Base-by-base conservation (phyloP, 2,113 vertebrate species). In the Pollimyrus isidori region DNA sequence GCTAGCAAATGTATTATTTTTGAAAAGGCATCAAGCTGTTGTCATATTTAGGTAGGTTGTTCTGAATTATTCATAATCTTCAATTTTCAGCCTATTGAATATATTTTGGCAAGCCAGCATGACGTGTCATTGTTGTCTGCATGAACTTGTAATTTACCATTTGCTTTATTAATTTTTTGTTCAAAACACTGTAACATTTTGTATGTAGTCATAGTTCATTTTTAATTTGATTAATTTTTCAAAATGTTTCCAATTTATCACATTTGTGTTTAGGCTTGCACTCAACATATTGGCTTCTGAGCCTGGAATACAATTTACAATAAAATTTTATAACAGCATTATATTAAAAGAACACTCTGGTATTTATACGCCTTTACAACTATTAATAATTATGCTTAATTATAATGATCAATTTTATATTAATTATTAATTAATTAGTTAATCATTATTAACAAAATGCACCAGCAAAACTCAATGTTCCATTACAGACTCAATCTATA, bases 1-100 rank as follows among this genome's bases (percentile, higher is more conserved):
- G 89, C 95, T 94, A 91, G 92, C 95, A 96, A 95, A 95, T 93
- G 93, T 95, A 94, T 98, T 98, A 97, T 98, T 97, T 98, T 97
- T 95, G 94, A 96, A 96, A 96, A 92, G 94, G 90, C 94, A 94
- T 96, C 95, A 95, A 94, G 93, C 93, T 90, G 94, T 96, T 93
- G 93, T 53, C 69, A 87, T 86, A 50, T 19, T 19, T 30, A n/a
- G 42, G 52, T 91, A 92, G 93, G 92, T 94, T 95, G 94, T 94
- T 91, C 92, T 90, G 93, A 92, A 91, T 94, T 92, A 48, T 84
- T 42, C 82, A 10, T 7, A 84, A 19, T 84, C 46, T 48, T 84
- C 82, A 84, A 19, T 84, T 23, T 48, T 84, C 82, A 84, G 82
- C 45, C 19, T 35, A 39, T 76, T n/a, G 30, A 76, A 76, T 15